Conservation (phyloP, 2,888 invertebrate species). For the Catocala nupta region DNA sequence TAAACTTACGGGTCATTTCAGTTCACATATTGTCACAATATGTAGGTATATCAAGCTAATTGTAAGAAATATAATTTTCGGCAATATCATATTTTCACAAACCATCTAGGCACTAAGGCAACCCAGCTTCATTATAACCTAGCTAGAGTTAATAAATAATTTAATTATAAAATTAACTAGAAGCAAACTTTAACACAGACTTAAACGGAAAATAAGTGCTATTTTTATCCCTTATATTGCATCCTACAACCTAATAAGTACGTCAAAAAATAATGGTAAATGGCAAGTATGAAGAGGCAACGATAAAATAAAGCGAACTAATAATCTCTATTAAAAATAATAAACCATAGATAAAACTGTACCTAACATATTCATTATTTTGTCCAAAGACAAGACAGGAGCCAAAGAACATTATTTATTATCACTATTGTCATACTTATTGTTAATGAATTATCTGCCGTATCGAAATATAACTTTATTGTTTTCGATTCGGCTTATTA, state of each 20-base stretch:
- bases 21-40: not conserved
- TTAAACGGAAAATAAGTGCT: not conserved
- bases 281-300: slow-evolving; percentile 36
- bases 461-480: too few species aligned
- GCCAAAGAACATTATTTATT: too few species aligned
- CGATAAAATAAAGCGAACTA: slow-evolving; percentile 6
- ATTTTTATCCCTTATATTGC: not conserved
- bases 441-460: too few species aligned
- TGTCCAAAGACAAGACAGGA: too few species aligned
- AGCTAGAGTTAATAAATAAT: not conserved
- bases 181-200: not conserved
- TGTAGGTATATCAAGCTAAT: slow-evolving; percentile 7
- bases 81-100: too few species aligned
- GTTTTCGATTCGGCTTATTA: too few species aligned
- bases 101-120: not conserved
- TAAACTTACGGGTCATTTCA: too few species aligned
- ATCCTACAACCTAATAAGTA: slow-evolving; percentile 33
- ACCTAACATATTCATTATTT: too few species aligned
- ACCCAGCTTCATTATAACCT: not conserved
- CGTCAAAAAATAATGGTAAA: slow-evolving; percentile 22
- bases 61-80: not conserved
- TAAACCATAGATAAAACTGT: too few species aligned
- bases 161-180: not conserved
- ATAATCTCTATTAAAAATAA: slow-evolving; percentile 6
- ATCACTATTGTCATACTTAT: too few species aligned